phyloP scores from a whole-genome alignment of 2,797 vertebrate genomes.

The Selene dorsalis region DNA sequence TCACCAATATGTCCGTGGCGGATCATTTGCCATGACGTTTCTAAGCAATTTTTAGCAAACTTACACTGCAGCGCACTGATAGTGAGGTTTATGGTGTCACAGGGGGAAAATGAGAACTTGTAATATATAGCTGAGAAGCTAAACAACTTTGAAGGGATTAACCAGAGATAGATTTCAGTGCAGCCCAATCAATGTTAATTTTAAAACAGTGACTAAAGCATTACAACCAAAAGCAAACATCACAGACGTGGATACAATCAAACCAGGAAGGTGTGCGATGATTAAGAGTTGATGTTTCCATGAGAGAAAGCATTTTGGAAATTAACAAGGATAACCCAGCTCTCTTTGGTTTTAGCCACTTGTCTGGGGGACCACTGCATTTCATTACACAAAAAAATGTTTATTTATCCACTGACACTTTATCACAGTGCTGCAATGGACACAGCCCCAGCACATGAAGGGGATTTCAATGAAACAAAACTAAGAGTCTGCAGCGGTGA shows the following conservation, averaged over 20 bases:
- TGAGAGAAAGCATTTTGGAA: background rate
- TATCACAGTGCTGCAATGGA: background rate
- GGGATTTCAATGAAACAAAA: background rate
- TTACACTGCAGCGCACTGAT: background rate
- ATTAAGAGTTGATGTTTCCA: background rate
- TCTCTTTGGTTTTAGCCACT: background rate
- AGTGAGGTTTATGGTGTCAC: background rate
- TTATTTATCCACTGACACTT: background rate
- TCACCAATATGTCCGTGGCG: slow-evolving; percentile 1
- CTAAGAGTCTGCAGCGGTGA: background rate
- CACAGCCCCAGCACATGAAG: background rate
- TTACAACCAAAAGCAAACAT: too few relatives aligned
- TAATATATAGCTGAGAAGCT: background rate
- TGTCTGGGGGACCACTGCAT: background rate
- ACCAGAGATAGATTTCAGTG: background rate
- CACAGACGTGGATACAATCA: background rate
- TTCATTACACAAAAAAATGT: background rate
- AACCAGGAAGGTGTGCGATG: background rate
- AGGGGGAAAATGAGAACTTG: background rate
- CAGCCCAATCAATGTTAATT: background rate
- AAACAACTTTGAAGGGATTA: background rate
- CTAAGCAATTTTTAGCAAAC: background rate
- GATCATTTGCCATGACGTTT: slow-evolving; percentile 5
- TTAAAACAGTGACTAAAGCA: background rate
- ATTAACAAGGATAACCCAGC: too few relatives aligned